These are phyloP conservation scores for Montipora cactus DNA, from an alignment of 64 coral and sea anemone genomes.

Conservation along the genomic window DNA sequence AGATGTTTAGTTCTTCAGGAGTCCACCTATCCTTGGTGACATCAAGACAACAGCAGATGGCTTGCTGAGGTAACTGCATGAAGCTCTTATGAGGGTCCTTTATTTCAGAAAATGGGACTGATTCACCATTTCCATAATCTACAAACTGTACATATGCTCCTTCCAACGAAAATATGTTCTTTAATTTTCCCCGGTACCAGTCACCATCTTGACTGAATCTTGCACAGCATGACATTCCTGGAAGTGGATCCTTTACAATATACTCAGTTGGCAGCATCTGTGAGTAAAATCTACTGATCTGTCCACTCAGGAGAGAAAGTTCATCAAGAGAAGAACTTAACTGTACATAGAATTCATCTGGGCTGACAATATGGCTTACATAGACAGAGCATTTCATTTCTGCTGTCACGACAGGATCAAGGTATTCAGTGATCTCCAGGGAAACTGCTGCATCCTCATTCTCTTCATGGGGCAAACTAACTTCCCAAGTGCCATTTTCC, in stretches of 20 bases:
- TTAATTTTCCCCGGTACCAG: conserved; percentile 70
- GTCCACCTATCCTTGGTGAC: conserved; percentile 40
- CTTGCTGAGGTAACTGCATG: conserved; percentile 47
- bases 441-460: conserved; percentile 7
- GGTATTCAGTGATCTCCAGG: conserved; percentile 6
- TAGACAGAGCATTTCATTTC: conserved; percentile 50
- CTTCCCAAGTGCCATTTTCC: conserved; percentile 33
- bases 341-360: conserved; percentile 75
- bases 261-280: background rate
- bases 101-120: conserved; percentile 10
- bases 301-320: conserved; percentile 6
- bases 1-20: conserved; percentile 25
- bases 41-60: conserved; percentile 49
- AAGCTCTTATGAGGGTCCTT: conserved; percentile 50
- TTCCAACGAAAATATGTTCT: background rate
- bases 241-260: conserved; percentile 6
- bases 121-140: conserved; percentile 82
- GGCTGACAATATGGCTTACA: conserved; percentile 68
- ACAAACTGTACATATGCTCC: conserved; percentile 56
- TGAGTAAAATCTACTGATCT: conserved; percentile 28
- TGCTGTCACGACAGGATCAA: background rate
- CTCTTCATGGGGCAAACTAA: conserved; percentile 36
- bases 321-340: conserved; percentile 34
- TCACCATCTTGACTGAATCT: conserved; percentile 54
- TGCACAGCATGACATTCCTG: conserved; percentile 63